Percentiles rank a stretch among this genome's conserved stretches.
Conservation (phyloP, 2,888 invertebrate species). For the Crossocerus cetratus region DNA sequence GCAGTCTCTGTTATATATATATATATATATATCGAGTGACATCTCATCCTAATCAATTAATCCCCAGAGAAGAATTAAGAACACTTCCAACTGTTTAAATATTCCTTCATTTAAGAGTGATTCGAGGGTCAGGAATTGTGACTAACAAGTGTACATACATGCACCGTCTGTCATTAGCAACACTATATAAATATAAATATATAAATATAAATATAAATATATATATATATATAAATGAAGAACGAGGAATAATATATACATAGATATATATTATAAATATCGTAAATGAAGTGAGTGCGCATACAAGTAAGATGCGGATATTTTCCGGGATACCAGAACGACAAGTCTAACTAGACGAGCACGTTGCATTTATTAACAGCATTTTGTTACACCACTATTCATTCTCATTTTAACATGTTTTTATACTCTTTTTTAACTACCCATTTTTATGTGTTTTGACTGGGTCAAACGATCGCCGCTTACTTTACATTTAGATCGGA, state of each 20-base stretch:
- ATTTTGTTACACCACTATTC: conserved; percentile 24
- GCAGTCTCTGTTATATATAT: too few relatives aligned
- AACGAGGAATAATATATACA: conserved; percentile 55
- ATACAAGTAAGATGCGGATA: conserved; percentile 59
- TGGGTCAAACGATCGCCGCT: background rate
- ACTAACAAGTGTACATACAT: conserved; percentile 73
- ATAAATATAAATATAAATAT: conserved; percentile 52
- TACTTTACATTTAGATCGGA: conserved; percentile 33
- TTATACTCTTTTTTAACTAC: conserved; percentile 33
- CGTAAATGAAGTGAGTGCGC: conserved; percentile 46
- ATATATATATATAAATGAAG: conserved; percentile 58
- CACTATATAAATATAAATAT: conserved; percentile 61
- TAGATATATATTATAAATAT: conserved; percentile 61
- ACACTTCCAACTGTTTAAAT: conserved; percentile 14
- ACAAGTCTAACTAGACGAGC: conserved; percentile 42
- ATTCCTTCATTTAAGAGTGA: conserved; percentile 38
- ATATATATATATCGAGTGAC: conserved; percentile 11
- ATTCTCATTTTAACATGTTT: conserved; percentile 21
- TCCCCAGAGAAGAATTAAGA: background rate
- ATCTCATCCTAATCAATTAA: too few relatives aligned
- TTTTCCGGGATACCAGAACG: conserved; percentile 60
- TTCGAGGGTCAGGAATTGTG: conserved; percentile 71
- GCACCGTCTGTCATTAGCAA: conserved; percentile 73
- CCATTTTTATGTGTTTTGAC: conserved; percentile 29
- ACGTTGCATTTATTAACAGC: conserved; percentile 34